phyloP scores from a whole-genome alignment of 2,888 invertebrate genomes.

The Mythimna lalbum region DNA sequence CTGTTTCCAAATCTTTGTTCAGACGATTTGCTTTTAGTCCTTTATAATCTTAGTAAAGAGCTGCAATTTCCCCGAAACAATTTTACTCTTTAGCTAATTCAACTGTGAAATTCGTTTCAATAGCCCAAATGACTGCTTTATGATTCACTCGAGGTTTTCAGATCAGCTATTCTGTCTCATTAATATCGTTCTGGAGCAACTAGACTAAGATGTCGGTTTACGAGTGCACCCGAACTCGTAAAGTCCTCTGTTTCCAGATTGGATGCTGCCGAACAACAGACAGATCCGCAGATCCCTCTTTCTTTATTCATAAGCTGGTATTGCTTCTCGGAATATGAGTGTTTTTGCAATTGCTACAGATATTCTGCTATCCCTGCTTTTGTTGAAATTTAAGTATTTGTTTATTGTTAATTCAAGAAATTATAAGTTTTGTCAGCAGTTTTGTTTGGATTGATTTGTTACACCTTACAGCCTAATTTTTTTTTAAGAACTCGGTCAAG shows the following conservation, averaged over 20 bases:
- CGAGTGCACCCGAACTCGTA: constrained; percentile 60
- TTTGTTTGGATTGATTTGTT: constrained; percentile 16
- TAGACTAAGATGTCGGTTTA: constrained; percentile 52
- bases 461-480: background rate
- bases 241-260: constrained; percentile 54
- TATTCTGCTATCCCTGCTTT: constrained; percentile 20
- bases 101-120: constrained; percentile 9
- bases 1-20: background rate
- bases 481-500: constrained; percentile 47
- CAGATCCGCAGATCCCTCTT: constrained; percentile 38
- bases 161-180: constrained; percentile 14
- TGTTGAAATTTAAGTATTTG: background rate
- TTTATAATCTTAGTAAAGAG: background rate
- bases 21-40: constrained; percentile 1
- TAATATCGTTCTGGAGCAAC: constrained; percentile 35
- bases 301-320: constrained; percentile 58
- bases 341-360: constrained; percentile 24
- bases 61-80: constrained; percentile 4
- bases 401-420: background rate
- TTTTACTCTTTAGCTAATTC: constrained; percentile 8
- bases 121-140: constrained; percentile 34
- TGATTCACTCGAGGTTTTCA: constrained; percentile 30
- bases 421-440: background rate
- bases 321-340: constrained; percentile 36
- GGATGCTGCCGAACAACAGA: constrained; percentile 46